Conservation (phyloP, 2,797 vertebrate genomes). For the Etheostoma nigrum region DNA sequence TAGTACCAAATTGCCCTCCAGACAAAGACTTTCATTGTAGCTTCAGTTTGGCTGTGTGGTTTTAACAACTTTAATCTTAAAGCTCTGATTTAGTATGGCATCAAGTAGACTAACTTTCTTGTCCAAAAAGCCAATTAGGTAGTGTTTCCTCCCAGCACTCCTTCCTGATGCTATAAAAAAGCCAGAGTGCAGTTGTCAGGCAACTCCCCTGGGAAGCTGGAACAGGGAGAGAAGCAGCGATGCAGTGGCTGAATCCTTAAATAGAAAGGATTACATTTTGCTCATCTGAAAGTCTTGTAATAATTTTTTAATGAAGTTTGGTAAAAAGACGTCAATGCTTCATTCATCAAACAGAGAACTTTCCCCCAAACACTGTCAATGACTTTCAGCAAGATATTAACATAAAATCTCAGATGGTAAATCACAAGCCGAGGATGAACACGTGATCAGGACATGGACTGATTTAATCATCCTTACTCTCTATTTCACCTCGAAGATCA, state of each 20-base stretch:
- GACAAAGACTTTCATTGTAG: not conserved
- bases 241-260: conserved; percentile 54
- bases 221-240: conserved; percentile 43
- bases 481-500: not conserved
- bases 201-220: conserved; percentile 58
- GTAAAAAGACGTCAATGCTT: conserved; percentile 21
- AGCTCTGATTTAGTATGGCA: conserved; percentile 25
- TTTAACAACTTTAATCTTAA: conserved; percentile 23
- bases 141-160: conserved; percentile 34
- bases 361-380: not conserved
- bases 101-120: conserved; percentile 30
- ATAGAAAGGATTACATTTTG: conserved; percentile 49
- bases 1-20: not conserved
- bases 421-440: conserved; percentile 1
- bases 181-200: conserved; percentile 53
- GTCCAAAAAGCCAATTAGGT: conserved; percentile 60
- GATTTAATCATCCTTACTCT: conserved; percentile 6
- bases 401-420: conserved; percentile 7
- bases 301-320: conserved; percentile 45
- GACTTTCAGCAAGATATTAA: conserved; percentile 8
- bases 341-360: conserved; percentile 50
- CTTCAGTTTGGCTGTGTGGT: conserved; percentile 10
- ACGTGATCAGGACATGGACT: not conserved
- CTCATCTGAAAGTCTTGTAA: conserved; percentile 43
- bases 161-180: conserved; percentile 31